Evolutionary conservation across 2,797 vertebrate genomes (phyloP), one percentile per base, ranked within the genome.

Genomic region (Limnodromus scolopaceus): DNA sequence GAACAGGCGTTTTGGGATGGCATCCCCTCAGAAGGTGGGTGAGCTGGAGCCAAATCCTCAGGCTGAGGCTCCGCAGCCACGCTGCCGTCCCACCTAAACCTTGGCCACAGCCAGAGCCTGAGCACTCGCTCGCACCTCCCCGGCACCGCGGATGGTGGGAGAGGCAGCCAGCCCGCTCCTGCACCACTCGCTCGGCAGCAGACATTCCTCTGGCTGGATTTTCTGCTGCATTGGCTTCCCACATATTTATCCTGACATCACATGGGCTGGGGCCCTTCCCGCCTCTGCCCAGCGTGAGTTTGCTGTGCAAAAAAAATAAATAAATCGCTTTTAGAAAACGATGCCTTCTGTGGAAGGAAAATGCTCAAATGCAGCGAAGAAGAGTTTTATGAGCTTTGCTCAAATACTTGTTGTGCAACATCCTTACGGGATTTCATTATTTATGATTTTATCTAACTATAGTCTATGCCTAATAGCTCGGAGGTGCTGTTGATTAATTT

Each of bases 371-470:
- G 72, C 86, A 84, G 66, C 0, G 12, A 94, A 76, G 80, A 89
- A 69, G 88, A 85, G 63, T 92, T 94, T 96, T 94, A 91, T 39
- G 90, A 87, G 93, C 63, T 96, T 89, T 95, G 64, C 75, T 94
- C 94, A 84, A 85, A 81, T 92, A 64, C 38, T 85, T 30, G 51
- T 97, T 97, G 92, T 93, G 96, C 94, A 97, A 97, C 60, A 77
- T 61, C 90, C 76, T 89, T 45, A 84, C 3, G 49, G 77, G 92
- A 95, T 96, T 96, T 96, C 95, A 94, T 96, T 96, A 96, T 96
- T 95, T 96, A 91, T 91, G 96, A 97, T 97, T 96, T 97, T 97
- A 97, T 97, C 97, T 97, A 92, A 51, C 82, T 94, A 80, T 43
- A 87, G 80, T 57, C 92, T 94, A 70, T 97, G 94, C 95, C 96